These are phyloP conservation scores for Apis laboriosa DNA, from an alignment of 1,140 invertebrate genomes.

Conservation along the genomic window DNA sequence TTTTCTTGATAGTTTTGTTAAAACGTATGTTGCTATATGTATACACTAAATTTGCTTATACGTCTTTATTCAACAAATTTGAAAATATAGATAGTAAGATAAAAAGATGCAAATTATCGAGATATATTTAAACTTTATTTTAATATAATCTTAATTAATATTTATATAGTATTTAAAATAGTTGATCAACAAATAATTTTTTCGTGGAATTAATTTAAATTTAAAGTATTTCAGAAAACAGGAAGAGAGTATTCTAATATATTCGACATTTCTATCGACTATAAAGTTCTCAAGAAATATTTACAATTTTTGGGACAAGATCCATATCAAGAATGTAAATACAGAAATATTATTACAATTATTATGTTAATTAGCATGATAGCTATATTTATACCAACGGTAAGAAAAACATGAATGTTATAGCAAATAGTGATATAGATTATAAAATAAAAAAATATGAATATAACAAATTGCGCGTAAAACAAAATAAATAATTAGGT, in stretches of 20 bases:
- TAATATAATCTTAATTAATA: too few relatives aligned
- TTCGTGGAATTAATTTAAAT: neutral
- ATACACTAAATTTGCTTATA: too few relatives aligned
- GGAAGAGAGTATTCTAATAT: rapidly evolving
- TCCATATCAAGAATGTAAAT: neutral
- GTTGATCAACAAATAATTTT: neutral
- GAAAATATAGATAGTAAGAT: neutral
- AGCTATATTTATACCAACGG: neutral
- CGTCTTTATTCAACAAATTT: rapidly evolving
- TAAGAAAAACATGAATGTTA: neutral
- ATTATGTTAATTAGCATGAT: neutral
- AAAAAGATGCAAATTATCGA: neutral
- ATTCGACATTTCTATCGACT: neutral
- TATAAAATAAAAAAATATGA: neutral
- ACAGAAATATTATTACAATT: neutral
- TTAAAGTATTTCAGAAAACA: neutral
- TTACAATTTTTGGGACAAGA: neutral
- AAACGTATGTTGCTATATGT: neutral
- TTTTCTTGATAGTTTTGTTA: neutral
- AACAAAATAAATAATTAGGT: neutral
- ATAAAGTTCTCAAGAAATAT: neutral
- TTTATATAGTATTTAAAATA: neutral
- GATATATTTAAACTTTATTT: too few relatives aligned
- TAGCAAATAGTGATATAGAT: neutral
- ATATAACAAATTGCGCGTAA: neutral